Base-by-base conservation (phyloP, 2,888 invertebrate species). In the Amphipoea oculea region DNA sequence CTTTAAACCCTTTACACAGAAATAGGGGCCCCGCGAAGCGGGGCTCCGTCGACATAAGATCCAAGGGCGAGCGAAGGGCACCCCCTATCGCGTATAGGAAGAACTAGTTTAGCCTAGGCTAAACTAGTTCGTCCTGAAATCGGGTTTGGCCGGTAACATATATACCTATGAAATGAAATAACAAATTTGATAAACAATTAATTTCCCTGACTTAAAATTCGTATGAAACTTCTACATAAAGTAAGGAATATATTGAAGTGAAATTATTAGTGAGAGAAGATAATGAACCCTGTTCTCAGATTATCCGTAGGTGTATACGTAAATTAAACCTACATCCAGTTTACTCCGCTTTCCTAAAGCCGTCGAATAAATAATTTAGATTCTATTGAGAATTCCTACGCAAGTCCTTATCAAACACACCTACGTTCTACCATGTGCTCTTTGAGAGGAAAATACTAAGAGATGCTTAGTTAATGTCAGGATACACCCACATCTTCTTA, bases 401-500 rank as follows among this genome's bases (percentile, higher is more conserved):
- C 63, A 48, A 20, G 42, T 14, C 40, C 42, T 67, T 12, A n/a
- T 23, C 6, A 68, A 42, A 51, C 5, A 84, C 66, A 23, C 68
- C 78, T 68, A 78, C 78, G 20, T 36, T 36, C 29, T 6, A 12
- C 3, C 23, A 23, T 40, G 14, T 14, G 29, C 48, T 4, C 9
- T 23, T 83, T 36, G 20, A 6, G 42, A 51, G 11, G 62, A 57
- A 83, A 83, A 70, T 62, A 7, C 20, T 62, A 29, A 14, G 51
- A 51, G 40, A 42, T 40, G 14, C 7, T 42, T 11, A 36, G n/a
- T n/a, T 29, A 75, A 63, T 51, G 12, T n/a, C 48, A 11, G 3
- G 0, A 57, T 9, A 69, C 42, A 66, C 76, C 76, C 60, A 81
- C 65, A 12, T 42, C 14, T 9, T 20, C 42, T 67, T 42, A 63